Conservation (phyloP, 2,113 vertebrate genomes). For the Syngnathus scovelli region DNA sequence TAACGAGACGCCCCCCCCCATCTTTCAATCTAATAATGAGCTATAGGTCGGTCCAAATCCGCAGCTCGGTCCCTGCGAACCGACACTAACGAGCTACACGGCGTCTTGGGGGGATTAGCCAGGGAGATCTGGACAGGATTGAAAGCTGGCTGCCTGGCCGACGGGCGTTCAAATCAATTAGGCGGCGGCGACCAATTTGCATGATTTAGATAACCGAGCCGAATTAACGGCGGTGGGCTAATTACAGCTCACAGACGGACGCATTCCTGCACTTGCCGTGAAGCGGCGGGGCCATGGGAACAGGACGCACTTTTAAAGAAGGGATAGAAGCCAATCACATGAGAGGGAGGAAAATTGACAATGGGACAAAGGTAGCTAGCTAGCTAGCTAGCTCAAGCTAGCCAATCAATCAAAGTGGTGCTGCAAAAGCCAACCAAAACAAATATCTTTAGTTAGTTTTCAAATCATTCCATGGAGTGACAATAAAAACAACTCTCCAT, state of each 20-base stretch:
- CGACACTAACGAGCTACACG: constrained; percentile 69
- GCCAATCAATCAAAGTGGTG: background rate
- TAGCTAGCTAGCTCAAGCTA: background rate
- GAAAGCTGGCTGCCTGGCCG: constrained; percentile 14
- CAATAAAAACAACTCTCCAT: background rate
- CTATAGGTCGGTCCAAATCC: constrained; percentile 48
- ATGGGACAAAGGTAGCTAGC: background rate
- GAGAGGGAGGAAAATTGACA: background rate
- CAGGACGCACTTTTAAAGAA: constrained; percentile 18
- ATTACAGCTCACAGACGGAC: constrained; percentile 55
- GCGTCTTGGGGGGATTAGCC: constrained; percentile 65
- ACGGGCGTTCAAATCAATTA: constrained; percentile 68
- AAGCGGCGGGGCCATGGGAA: constrained; percentile 62
- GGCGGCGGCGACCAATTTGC: constrained; percentile 62
- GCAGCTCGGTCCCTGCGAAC: constrained; percentile 13
- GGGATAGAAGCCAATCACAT: constrained; percentile 9
- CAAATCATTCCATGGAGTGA: background rate
- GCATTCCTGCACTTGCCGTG: constrained; percentile 42
- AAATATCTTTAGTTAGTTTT: background rate
- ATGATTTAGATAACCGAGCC: constrained; percentile 73
- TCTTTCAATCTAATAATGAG: constrained; percentile 68
- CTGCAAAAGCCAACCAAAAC: too few relatives aligned
- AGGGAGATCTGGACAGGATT: constrained; percentile 61
- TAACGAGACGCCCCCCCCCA: constrained; percentile 57
- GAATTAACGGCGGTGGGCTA: constrained; percentile 70